These are phyloP conservation scores for Cheilosia soror DNA, from an alignment of 2,888 invertebrate genomes.

Conservation along the genomic window DNA sequence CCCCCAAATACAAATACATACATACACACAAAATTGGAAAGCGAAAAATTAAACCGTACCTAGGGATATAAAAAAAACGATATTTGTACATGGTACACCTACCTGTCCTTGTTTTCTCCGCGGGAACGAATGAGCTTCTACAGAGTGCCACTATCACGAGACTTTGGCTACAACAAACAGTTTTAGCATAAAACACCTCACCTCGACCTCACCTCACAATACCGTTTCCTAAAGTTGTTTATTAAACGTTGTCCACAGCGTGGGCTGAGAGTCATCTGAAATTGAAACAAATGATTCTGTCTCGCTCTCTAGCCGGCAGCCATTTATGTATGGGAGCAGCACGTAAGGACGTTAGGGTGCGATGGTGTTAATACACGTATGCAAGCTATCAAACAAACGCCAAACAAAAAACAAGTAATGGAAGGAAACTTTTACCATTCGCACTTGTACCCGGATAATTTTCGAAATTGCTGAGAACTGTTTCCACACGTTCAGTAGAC, in stretches of 20 bases:
- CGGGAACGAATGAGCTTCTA: slow-evolving; percentile 29
- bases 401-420: slow-evolving; percentile 54
- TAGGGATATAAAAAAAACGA: slow-evolving; percentile 8
- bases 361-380: slow-evolving; percentile 46
- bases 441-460: slow-evolving; percentile 62
- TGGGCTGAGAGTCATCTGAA: slow-evolving; percentile 65
- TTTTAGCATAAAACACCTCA: slow-evolving; percentile 72
- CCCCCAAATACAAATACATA: slow-evolving; percentile 31
- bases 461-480: slow-evolving; percentile 64
- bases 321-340: neutral
- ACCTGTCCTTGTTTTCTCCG: slow-evolving; percentile 46
- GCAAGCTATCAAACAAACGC: slow-evolving; percentile 59
- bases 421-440: slow-evolving; percentile 60
- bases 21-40: slow-evolving; percentile 50
- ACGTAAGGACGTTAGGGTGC: slow-evolving; percentile 20
- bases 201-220: slow-evolving; percentile 1
- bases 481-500: slow-evolving; percentile 31
- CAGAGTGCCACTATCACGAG: slow-evolving; percentile 53
- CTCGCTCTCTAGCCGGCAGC: neutral
- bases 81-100: slow-evolving; percentile 17
- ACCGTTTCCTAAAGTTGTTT: slow-evolving; percentile 69
- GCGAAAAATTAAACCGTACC: slow-evolving; percentile 53
- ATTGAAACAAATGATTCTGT: slow-evolving; percentile 61
- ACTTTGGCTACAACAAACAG: slow-evolving; percentile 58
- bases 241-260: slow-evolving; percentile 72